Percentiles rank a stretch among this genome's conserved stretches.
Conservation (phyloP, 2,113 vertebrate species). For the Dasyurus viverrinus region DNA sequence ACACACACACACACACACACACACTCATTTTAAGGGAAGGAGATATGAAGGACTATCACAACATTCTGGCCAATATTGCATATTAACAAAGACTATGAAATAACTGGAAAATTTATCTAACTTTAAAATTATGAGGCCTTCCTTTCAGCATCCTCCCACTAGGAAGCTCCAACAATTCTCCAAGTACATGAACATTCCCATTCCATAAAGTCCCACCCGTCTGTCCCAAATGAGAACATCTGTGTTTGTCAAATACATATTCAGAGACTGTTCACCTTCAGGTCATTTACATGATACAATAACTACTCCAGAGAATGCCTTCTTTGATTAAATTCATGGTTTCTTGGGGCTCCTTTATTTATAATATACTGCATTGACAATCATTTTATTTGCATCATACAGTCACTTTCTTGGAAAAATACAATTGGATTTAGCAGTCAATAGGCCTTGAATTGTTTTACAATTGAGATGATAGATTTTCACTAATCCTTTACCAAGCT, state of each 20-base stretch:
- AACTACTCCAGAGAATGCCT: background rate
- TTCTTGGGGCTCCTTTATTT: background rate
- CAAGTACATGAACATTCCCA: background rate
- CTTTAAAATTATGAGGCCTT: background rate
- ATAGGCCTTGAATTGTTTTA: background rate
- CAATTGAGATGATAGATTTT: background rate
- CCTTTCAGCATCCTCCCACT: background rate
- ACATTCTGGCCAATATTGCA: background rate
- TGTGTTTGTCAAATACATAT: background rate
- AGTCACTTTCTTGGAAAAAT: background rate
- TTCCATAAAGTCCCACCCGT: background rate
- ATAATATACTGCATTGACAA: background rate
- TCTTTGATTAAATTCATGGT: background rate
- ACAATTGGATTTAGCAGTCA: background rate
- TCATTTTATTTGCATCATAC: background rate
- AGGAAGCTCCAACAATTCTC: background rate
- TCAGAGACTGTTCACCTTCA: background rate
- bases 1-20: too few species aligned
- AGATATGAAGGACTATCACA: background rate
- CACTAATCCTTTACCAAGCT: background rate
- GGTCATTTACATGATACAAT: constrained; percentile 66
- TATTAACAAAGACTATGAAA: background rate
- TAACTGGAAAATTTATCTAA: background rate
- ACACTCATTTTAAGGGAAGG: background rate
- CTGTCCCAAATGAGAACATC: background rate